Conservation (phyloP, 2,888 invertebrate genomes). For the Campoplex capitator region DNA sequence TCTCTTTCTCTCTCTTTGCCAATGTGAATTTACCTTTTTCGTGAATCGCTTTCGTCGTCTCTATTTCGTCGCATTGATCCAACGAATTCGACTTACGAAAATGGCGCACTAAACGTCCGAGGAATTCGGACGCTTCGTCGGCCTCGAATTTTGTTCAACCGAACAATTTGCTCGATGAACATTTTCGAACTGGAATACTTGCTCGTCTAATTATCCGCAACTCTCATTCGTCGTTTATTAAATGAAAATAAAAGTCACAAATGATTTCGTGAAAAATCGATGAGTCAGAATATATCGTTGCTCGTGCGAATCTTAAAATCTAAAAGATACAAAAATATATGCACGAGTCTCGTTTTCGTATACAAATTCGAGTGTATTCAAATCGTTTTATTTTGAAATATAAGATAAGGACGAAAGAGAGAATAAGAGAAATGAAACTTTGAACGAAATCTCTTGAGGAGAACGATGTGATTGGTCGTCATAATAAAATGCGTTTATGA, state of each 20-base stretch:
- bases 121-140: conserved; percentile 11
- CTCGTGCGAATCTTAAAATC: not conserved
- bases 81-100: too few species aligned
- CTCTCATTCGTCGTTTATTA: not conserved
- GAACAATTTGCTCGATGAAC: not conserved
- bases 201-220: not conserved
- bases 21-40: conserved; percentile 5
- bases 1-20: not conserved
- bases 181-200: not conserved
- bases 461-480: conserved; percentile 43
- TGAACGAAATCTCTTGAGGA: conserved; percentile 51
- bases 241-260: not conserved
- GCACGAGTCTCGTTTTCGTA: not conserved
- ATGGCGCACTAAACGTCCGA: too few species aligned
- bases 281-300: conserved; percentile 1
- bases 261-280: not conserved
- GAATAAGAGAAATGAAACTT: not conserved
- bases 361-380: not conserved
- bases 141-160: too few species aligned
- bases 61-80: too few species aligned
- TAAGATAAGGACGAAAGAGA: conserved; percentile 10
- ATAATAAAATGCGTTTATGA: conserved; percentile 75
- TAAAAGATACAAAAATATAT: not conserved
- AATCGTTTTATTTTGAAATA: not conserved
- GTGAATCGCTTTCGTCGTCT: not conserved